Evolutionary conservation across 2,797 vertebrate genomes (phyloP), one percentile per base, ranked within the genome.

Genomic region (Fistularia commersonii): DNA sequence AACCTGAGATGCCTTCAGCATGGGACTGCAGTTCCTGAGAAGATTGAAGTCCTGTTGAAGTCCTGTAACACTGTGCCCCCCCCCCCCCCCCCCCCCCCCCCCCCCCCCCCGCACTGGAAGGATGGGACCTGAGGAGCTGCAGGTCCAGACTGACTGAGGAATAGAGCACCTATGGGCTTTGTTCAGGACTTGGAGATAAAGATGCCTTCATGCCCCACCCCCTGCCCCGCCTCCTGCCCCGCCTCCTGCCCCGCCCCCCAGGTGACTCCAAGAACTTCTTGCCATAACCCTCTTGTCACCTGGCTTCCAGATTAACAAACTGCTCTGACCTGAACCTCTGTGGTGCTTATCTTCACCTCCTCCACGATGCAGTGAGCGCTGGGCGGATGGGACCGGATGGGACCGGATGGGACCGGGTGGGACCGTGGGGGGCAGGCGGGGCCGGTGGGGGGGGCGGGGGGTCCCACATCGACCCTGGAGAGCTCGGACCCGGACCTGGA

Each of bases 51-150:
- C 73, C 74, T 83, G 74, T 84, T 81, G 74, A 80, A 79, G 82
- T 88, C 87, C 85, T 90, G 86, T 89, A 89, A 84, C 84, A 85
- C 84, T 87, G 80, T 86, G 71, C 82, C 84, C 74, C 76, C 74
- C 72, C 46, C 56, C 51, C 76, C 43, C 64, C 72, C 74, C 76
- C 72, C 75, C 68, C 77, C 61, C 65, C 72, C 72, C 57, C 76
- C 77, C 79, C 74, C 83, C 77, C 13, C 82, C 80, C 89, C 89
- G 87, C 88, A 90, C 88, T 89, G 88, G 87, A 90, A 85, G 77
- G 79, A 83, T n/a, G n/a, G n/a, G n/a, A n/a, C n/a, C n/a, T n/a
- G n/a, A 23, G 31, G 38, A 37, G 35, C 35, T 35, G 47, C 47
- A 38, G 36, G 9, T 11, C 14, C 31, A 46, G 44, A 31, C n/a